Evolutionary conservation across 2,113 vertebrate genomes (phyloP), one percentile per base, ranked within the genome.

Genomic region (Trogon surrucura): DNA sequence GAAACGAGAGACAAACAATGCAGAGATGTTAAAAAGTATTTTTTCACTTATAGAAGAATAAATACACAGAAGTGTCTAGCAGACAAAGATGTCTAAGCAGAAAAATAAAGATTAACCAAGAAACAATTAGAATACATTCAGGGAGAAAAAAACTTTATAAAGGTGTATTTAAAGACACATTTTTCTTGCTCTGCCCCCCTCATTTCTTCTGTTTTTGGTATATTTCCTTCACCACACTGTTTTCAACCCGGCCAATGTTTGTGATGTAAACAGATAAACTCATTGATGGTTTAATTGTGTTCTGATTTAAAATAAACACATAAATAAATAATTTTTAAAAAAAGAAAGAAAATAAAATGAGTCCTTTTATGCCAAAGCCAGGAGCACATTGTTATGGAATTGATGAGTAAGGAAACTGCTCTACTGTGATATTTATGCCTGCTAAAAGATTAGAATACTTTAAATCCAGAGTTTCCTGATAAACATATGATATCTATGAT

Each of bases 1-100:
- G 34, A 90, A 95, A 90, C 20, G 50, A 83, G 90, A 83, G 80
- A 53, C 92, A 92, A 93, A 16, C 25, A 80, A 71, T 80, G 8
- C 16, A 54, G 54, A 82, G 10, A 80, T 29, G 29, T 50, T 73
- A 16, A 79, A 80, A 89, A 72, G 17, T 53, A 65, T 16, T 8
- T 84, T 90, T 94, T 84, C 61, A 94, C 19, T 14, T 50, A 16
- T 17, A 86, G 53, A 65, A 75, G 16, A 74, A 30, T 21, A 74
- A 88, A 57, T 29, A 18, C 50, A 74, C 7, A 53, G 22, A 93
- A 75, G 21, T 36, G 6, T 32, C 15, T 32, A 50, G 10, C 9
- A 65, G 20, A 30, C 10, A 91, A 67, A 2, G 16, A 51, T 26
- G 27, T 4, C 58, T 45, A 61, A 51, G 60, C 53, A 66, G 38